phyloP scores from a whole-genome alignment of 2,888 invertebrate genomes.

The Rhogogaster chlorosoma region DNA sequence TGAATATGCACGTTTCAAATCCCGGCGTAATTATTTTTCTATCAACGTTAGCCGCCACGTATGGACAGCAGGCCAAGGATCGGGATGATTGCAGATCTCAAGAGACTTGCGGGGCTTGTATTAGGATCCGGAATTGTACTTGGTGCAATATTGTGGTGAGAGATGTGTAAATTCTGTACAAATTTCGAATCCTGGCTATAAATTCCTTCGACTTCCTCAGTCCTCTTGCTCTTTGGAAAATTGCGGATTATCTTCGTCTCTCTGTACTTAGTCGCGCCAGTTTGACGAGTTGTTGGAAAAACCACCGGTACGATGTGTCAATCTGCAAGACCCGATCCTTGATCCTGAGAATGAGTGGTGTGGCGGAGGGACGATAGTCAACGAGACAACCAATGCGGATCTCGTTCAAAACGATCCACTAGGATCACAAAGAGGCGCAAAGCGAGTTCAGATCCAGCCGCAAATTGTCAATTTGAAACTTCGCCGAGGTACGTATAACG shows the following conservation, averaged over 20 bases:
- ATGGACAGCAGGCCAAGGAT: neutral
- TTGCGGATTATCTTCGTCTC: too few species aligned
- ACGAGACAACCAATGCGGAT: slow-evolving; percentile 51
- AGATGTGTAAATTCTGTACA: slow-evolving; percentile 29
- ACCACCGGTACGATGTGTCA: neutral
- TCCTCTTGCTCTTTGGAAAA: too few species aligned
- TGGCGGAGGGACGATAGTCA: slow-evolving; percentile 55
- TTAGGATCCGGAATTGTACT: slow-evolving; percentile 77
- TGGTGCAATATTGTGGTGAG: slow-evolving; percentile 78
- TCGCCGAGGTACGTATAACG: slow-evolving; percentile 74
- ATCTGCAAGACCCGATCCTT: slow-evolving; percentile 41
- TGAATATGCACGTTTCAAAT: neutral
- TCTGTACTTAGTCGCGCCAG: too few species aligned
- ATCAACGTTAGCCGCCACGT: neutral
- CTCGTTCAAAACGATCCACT: slow-evolving; percentile 59
- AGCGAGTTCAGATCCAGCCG: slow-evolving; percentile 80
- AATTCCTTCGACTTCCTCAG: neutral
- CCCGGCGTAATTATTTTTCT: neutral
- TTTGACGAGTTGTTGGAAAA: neutral
- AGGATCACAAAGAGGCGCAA: slow-evolving; percentile 58
- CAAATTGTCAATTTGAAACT: slow-evolving; percentile 80
- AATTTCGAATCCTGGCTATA: neutral
- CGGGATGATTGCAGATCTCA: slow-evolving; percentile 70
- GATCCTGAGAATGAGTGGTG: slow-evolving; percentile 60
- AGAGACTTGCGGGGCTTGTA: slow-evolving; percentile 77